A percentile compares a stretch with the other conserved stretches of the same genome.
These are phyloP conservation scores for Diorhabda elongata DNA, from an alignment of 1,140 invertebrate species.

Conservation along the genomic window DNA sequence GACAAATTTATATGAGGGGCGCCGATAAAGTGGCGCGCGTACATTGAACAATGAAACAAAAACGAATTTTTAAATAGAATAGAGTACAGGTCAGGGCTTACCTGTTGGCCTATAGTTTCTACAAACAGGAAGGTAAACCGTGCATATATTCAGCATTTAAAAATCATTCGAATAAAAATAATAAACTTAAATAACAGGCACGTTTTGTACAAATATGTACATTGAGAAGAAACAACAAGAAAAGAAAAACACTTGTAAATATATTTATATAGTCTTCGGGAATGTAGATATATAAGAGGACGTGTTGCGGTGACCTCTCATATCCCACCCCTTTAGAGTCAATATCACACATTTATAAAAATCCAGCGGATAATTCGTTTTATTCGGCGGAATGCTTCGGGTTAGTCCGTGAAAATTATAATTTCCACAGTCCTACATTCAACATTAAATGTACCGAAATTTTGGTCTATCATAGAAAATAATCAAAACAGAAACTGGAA, in stretches of 20 bases:
- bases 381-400: background rate
- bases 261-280: conserved; percentile 6
- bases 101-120: conserved; percentile 39
- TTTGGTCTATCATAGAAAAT: background rate
- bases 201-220: conserved; percentile 40
- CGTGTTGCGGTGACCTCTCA: background rate
- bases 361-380: background rate
- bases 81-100: conserved; percentile 40
- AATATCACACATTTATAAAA: background rate
- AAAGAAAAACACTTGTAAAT: conserved; percentile 10
- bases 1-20: background rate
- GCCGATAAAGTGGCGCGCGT: conserved; percentile 7
- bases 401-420: background rate
- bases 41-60: conserved; percentile 36
- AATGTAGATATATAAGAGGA: conserved; percentile 7
- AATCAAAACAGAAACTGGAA: background rate
- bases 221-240: conserved; percentile 24
- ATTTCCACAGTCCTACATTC: conserved; percentile 5
- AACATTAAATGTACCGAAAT: background rate
- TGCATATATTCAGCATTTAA: conserved; percentile 45
- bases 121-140: conserved; percentile 48
- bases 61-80: conserved; percentile 33
- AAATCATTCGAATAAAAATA: conserved; percentile 29
- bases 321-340: conserved; percentile 8
- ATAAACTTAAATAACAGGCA: conserved; percentile 26